Base-by-base conservation (phyloP, 2,797 vertebrate genomes). In the Megalops cyprinoides region DNA sequence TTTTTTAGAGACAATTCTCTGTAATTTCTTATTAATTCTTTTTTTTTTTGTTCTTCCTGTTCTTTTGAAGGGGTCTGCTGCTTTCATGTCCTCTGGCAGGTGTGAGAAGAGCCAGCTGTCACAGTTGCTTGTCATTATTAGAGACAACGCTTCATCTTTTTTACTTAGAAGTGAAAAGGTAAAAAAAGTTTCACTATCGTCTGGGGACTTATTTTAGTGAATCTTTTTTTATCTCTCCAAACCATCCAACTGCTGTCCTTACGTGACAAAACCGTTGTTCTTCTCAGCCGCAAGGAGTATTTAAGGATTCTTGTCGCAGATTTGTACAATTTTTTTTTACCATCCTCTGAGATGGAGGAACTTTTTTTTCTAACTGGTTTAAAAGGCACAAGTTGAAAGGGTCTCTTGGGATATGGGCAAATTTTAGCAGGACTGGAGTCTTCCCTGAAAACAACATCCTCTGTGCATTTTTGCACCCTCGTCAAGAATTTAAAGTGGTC, bases 101-200 rank as follows among this genome's bases (percentile, higher is more conserved):
- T 65, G 37, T 1, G 18, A 65, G 31, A 37, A n/a, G 39, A 44
- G 65, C 65, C 65, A 69, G 65, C 65, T 60, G 81, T 62, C 51
- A 53, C 60, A 78, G 78, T 78, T 78, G 76, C 60, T 76, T 76
- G 62, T 77, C 77, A 60, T 76, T 75, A 79, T 73, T 37, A 74
- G 74, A 79, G 77, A 65, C 74, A 80, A 74, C 74, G 73, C 55
- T 78, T 84, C 39, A 71, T 71, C 67, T 44, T 44, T 71, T 71
- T n/a, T 8, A 44, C 67, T 71, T 71, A 71, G 67, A 71, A 71
- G 39, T 71, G 67, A 20, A 71, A 71, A 71, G 39, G 67, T 42
- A 44, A 71, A 20, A 20, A 44, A 44, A 71, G 5, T 71, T 71
- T 20, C 12, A 9, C 44, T 6, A 39, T 39, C 6, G 39, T 71